These are phyloP conservation scores for Littorina saxatilis DNA, from an alignment of 1,140 invertebrate genomes.

Conservation along the genomic window DNA sequence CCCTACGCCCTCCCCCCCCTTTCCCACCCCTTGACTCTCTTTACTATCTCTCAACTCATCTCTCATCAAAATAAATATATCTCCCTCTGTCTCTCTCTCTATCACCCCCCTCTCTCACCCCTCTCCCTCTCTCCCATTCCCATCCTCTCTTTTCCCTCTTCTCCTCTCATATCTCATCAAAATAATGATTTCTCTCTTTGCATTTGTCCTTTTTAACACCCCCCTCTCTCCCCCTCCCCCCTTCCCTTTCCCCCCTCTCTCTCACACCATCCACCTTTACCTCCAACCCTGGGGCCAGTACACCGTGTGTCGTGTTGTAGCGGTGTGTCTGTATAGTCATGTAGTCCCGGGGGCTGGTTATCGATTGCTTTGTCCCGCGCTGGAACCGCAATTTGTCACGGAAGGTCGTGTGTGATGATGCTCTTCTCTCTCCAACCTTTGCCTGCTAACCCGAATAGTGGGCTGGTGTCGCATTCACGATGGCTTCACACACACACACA, in stretches of 20 bases:
- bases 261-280: background rate
- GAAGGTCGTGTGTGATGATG: no score
- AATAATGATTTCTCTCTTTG: background rate
- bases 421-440: background rate
- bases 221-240: no score
- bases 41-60: background rate
- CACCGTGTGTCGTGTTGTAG: no score
- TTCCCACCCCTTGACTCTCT: background rate
- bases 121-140: background rate
- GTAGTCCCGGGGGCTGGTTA: no score
- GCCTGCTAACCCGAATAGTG: no score
- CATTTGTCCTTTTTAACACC: background rate
- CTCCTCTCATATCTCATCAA: background rate
- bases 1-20: background rate
- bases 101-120: background rate
- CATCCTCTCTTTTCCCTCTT: background rate
- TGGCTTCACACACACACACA: no score
- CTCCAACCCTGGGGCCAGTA: background rate
- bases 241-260: no score
- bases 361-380: no score
- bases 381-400: no score
- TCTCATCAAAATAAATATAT: no score
- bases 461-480: no score
- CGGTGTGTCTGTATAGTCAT: no score
- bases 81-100: background rate